Evolutionary conservation across 2,888 invertebrate genomes (phyloP).

Genomic region (Melieria omissa): DNA sequence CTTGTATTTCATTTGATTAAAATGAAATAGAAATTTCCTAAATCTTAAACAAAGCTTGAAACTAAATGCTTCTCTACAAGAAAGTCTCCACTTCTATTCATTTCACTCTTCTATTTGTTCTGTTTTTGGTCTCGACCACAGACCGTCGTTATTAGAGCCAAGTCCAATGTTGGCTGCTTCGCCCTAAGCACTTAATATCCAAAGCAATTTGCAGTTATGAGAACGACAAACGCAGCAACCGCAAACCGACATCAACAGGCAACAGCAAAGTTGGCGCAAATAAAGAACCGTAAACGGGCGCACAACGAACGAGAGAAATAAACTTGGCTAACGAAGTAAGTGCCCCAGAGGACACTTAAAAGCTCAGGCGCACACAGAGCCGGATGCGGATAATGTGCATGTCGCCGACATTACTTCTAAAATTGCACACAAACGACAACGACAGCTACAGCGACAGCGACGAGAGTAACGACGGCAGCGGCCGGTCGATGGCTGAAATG

Average conservation of each 20-base stretch:
- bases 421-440: conserved; percentile 55
- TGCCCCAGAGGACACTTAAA: conserved; percentile 65
- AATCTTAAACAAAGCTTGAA: no score
- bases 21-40: no score
- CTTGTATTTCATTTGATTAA: no score
- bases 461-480: conserved; percentile 1
- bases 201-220: conserved; percentile 64
- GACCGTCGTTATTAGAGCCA: background rate
- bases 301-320: conserved; percentile 41
- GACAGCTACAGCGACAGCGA: conserved; percentile 5
- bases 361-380: background rate
- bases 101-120: no score
- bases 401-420: conserved; percentile 44
- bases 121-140: no score
- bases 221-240: conserved; percentile 58
- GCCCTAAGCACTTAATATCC: conserved; percentile 56
- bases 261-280: conserved; percentile 38
- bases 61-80: no score
- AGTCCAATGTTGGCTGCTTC: background rate
- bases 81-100: no score
- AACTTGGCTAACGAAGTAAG: conserved; percentile 60
- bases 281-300: conserved; percentile 10
- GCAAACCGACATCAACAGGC: conserved; percentile 55
- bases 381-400: background rate
- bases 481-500: background rate